Evolutionary conservation across 1,140 invertebrate genomes (phyloP).

Genomic region (Planococcus citri): DNA sequence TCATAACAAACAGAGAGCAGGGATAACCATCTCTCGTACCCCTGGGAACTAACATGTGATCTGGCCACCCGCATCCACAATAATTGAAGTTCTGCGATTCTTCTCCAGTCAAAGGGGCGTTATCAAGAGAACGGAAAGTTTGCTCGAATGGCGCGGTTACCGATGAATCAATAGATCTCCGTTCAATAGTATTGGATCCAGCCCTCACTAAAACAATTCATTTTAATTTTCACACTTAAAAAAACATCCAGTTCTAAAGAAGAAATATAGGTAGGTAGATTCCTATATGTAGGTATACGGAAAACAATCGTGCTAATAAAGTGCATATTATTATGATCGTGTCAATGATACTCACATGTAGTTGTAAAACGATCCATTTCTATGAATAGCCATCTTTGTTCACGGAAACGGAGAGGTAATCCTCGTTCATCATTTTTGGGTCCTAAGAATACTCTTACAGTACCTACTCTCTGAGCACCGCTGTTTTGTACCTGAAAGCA

Average conservation of each 20-base stretch:
- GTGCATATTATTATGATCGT: neutral
- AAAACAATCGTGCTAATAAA: neutral
- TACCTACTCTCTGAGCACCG: conserved; percentile 33
- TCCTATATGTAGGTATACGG: neutral
- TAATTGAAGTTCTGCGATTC: conserved; percentile 42
- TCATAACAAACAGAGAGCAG: conserved; percentile 63
- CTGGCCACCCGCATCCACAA: conserved; percentile 77
- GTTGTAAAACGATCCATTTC: conserved; percentile 45
- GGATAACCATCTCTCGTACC: conserved; percentile 52
- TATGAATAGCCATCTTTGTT: conserved; percentile 41
- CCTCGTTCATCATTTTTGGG: conserved; percentile 43
- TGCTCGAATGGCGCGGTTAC: conserved; percentile 51
- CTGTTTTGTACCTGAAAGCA: conserved; percentile 30
- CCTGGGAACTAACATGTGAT: conserved; percentile 65
- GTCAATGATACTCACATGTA: conserved; percentile 34
- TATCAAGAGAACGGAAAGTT: conserved; percentile 43
- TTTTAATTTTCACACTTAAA: conserved; percentile 38
- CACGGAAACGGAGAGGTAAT: conserved; percentile 35
- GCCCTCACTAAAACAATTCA: conserved; percentile 46
- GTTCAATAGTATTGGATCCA: conserved; percentile 41
- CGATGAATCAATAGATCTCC: conserved; percentile 42
- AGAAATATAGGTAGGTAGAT: neutral
- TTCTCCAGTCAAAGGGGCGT: conserved; percentile 32
- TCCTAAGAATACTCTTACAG: conserved; percentile 45
- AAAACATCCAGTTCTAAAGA: too few relatives aligned